Evolutionary conservation across 2,797 vertebrate species (phyloP), one percentile per base, ranked within the genome.

Genomic region (Gouania willdenowi): DNA sequence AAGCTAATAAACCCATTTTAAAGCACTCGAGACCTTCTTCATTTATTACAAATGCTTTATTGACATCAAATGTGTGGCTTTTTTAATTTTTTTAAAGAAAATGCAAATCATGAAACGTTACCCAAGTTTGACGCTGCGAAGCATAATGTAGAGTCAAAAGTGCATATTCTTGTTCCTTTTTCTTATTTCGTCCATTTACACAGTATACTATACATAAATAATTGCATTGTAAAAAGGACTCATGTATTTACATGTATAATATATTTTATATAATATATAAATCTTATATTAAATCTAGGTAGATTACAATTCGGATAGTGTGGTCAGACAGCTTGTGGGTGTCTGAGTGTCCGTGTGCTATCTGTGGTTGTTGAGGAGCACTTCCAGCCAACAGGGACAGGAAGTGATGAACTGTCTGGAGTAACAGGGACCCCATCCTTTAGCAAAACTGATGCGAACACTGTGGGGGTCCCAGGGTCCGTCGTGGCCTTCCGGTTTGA

Each of bases 141-240:
- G 67, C 81, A 76, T 89, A n/a, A 59, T 87, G 89, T 85, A 88
- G 88, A 93, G 92, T 91, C 90, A 90, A 94, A 96, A 97, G 93
- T 98, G 93, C 94, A 92, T 98, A 91, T 91, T 92, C 87, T 68
- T 77, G 75, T 85, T 87, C 77, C 78, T 79, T 84, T 74, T 14
- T n/a, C n/a, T 88, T 76, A 90, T 85, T 88, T 79, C 88, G 88
- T 92, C 88, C 91, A 92, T 93, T 91, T 93, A 95, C 91, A 94
- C 93, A 96, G 93, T 94, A 94, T 94, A 95, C 92, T 91, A 87
- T 94, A 98, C 94, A 98, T 98, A 98, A 98, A 98, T 98, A 98
- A 95, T 94, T 92, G 94, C 92, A 94, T 91, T 90, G 92, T 97
- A 98, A 96, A 97, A 98, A 98, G 91, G 92, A 96, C 93, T 96